Evolutionary conservation across 2,797 vertebrate species (phyloP).

Genomic region (Gallinago solitaria): DNA sequence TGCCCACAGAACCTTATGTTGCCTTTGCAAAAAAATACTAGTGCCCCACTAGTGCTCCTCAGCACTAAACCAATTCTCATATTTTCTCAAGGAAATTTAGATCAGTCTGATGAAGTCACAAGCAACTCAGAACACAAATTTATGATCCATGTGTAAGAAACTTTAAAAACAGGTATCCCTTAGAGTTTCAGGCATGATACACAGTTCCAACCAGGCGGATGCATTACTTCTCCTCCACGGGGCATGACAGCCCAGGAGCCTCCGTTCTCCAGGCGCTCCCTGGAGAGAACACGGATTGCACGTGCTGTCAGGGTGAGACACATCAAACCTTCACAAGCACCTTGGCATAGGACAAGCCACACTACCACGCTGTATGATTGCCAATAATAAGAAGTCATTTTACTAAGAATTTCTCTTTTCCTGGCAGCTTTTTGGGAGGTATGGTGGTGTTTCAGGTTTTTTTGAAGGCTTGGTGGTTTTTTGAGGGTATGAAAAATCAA

Average conservation of each 20-base stretch:
- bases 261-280: not conserved
- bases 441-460: not conserved
- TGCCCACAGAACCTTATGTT: not conserved
- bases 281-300: not conserved
- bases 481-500: not conserved
- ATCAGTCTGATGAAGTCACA: not conserved
- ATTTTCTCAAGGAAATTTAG: not conserved
- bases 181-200: not conserved
- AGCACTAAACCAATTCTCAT: not conserved
- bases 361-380: not conserved
- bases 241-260: not conserved
- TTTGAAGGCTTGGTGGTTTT: not conserved
- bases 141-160: not conserved
- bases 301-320: rapidly evolving
- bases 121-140: not conserved
- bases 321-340: not conserved
- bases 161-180: not conserved
- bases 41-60: not conserved
- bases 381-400: not conserved
- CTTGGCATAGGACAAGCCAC: rapidly evolving
- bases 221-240: too few species aligned
- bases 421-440: not conserved
- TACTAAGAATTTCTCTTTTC: not conserved
- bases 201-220: not conserved
- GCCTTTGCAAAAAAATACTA: not conserved